Evolutionary conservation across 1,140 invertebrate genomes (phyloP).

Genomic region (Scaptomyza pallida): DNA sequence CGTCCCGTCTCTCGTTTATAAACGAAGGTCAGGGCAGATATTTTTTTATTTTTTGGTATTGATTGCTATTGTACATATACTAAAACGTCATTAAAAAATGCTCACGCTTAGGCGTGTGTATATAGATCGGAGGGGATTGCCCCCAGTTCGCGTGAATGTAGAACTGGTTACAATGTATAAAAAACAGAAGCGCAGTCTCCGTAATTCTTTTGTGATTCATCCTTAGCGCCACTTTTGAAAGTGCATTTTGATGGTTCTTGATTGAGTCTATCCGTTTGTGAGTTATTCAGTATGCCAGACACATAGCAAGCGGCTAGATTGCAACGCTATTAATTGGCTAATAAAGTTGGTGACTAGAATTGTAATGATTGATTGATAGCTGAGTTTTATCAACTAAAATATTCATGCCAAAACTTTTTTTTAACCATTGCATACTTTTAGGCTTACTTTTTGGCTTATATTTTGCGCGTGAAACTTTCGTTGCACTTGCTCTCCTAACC

Average conservation of each 20-base stretch:
- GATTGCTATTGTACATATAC: conserved; percentile 19
- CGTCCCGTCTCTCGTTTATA: conserved; percentile 30
- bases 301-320: neutral
- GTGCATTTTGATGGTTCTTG: conserved; percentile 1
- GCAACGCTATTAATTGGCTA: neutral
- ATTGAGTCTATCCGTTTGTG: neutral
- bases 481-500: too few relatives aligned
- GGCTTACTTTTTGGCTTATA: neutral
- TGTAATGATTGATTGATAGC: too few relatives aligned
- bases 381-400: too few relatives aligned
- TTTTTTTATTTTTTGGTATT: conserved; percentile 36
- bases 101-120: neutral
- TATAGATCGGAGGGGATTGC: conserved; percentile 24
- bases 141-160: conserved; percentile 3
- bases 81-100: conserved; percentile 3
- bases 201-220: conserved; percentile 10
- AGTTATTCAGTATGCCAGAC: neutral
- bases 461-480: too few relatives aligned
- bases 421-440: neutral
- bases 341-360: too few relatives aligned
- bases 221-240: neutral
- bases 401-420: too few relatives aligned
- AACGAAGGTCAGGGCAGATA: conserved; percentile 26
- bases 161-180: conserved; percentile 14
- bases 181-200: neutral